Evolutionary conservation across 2,113 vertebrate genomes (phyloP).

Genomic region (Odobenus rosmarus): DNA sequence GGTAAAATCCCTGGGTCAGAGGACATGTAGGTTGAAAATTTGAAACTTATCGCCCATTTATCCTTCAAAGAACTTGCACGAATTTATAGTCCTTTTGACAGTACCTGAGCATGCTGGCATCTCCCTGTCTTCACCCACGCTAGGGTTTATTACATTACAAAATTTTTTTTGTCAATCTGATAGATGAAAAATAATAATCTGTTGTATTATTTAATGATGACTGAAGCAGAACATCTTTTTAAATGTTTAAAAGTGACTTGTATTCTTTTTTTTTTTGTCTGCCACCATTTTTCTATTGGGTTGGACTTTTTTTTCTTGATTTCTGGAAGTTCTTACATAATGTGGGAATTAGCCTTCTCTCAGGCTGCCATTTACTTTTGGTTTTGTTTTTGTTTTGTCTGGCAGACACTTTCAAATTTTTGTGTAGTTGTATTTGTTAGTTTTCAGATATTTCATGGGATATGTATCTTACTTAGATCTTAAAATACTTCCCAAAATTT

Average conservation of each 20-base stretch:
- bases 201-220: not conserved
- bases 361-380: not conserved
- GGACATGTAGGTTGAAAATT: not conserved
- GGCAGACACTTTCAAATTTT: not conserved
- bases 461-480: not conserved
- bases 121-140: not conserved
- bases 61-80: not conserved
- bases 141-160: not conserved
- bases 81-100: not conserved
- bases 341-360: not conserved
- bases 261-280: not conserved
- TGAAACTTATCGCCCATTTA: not conserved
- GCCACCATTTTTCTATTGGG: not conserved
- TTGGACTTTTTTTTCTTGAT: not conserved
- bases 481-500: conserved; percentile 42
- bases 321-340: conserved; percentile 3
- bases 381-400: conserved; percentile 35
- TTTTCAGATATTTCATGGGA: conserved; percentile 40
- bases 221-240: not conserved
- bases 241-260: conserved; percentile 11
- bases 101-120: not conserved
- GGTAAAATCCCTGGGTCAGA: conserved; percentile 35
- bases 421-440: conserved; percentile 9
- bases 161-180: not conserved
- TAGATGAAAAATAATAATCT: not conserved